Evolutionary conservation across 2,797 vertebrate species (phyloP), one percentile per base, ranked within the genome.

Genomic region (Tarsius wallacei): DNA sequence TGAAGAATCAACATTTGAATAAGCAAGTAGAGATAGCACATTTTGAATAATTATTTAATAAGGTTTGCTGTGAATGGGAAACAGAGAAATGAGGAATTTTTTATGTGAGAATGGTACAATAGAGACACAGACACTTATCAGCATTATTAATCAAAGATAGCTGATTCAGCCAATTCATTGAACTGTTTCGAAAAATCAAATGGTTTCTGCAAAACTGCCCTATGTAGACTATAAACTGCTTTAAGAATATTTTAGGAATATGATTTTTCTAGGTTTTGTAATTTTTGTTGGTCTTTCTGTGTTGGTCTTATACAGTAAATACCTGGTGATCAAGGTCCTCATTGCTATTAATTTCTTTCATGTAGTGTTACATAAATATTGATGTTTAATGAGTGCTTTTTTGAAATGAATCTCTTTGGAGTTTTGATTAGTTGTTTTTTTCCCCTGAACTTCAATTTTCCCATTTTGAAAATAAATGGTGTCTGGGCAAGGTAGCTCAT

Each of bases 141-240:
- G 7, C 9, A 36, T 86, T 81, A 87, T 90, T 80, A 81, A 84
- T 86, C 59, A 47, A 73, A 77, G 73, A 51, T 22, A 83, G 15
- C 31, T 64, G 21, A 77, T 28, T 21, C 64, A 26, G n/a, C 14
- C 31, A 93, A 42, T n/a, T 94, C 51, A 13, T 49, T 86, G 55
- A n/a, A 77, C 31, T 77, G 13, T 77, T 93, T 93, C 91, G 74
- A 86, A 93, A 80, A 84, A 70, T 78, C 17, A 74, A 73, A 51
- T 95, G 42, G 64, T 87, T 64, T 66, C 21, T 93, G n/a, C 53
- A 70, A 28, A 83, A 78, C 4, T 80, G 49, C 33, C 57, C 21
- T 87, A 21, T 42, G 42, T 28, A 83, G 31, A 87, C 51, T 73
- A 24, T 59, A 68, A 87, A 24, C 14, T 42, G 16, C 68, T 17